Base-by-base conservation (phyloP, 1,140 invertebrate species). In the Adoxophyes honmai region DNA sequence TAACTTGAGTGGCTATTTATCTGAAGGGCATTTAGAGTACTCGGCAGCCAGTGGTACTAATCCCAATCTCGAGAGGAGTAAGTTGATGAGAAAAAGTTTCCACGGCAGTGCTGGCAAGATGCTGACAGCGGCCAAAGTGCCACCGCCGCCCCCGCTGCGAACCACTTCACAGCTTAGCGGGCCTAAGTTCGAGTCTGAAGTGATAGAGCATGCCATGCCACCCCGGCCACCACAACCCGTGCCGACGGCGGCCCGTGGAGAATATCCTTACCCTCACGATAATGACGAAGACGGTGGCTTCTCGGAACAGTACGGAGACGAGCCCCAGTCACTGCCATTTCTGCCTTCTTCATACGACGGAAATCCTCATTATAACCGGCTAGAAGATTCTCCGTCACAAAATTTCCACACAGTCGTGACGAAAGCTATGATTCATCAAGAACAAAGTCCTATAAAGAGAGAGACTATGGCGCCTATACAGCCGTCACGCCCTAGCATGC, bases 1-100 rank as follows among this genome's bases (percentile, higher is more conserved):
- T 35, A 91, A 90, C 52, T 86, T 95, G 69, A 95, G 94, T 76
- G 96, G 95, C 6, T 97, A 97, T 80, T 87, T 97, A 51, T 96
- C 95, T 9, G 95, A 97, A 86, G 96, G 95, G 0, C 95, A 96
- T 80, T 87, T 96, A 51, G 95, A 97, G 70, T 95, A 94, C 68
- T 77, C 84, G 10, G 85, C 65, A 34, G 75, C 79, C 13, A 90
- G 84, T 66, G 90, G 90, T 4, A 90, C 93, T 7, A 96, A 96
- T 87, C 94, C 95, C 0, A 96, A 96, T 73, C 89, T 96, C 15
- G 95, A 97, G 78, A 91, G 95, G 65, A 96, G 95, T 87, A 95
- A 95, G 73, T 86, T 97, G 39, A 97, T 96, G 95, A 92, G 95
- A 69, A 97, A 96, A 71, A 96, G 95, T 82, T 96, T 96, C 78